Evolutionary conservation across 2,113 vertebrate species (phyloP).

Genomic region (Pangasianodon gigas): DNA sequence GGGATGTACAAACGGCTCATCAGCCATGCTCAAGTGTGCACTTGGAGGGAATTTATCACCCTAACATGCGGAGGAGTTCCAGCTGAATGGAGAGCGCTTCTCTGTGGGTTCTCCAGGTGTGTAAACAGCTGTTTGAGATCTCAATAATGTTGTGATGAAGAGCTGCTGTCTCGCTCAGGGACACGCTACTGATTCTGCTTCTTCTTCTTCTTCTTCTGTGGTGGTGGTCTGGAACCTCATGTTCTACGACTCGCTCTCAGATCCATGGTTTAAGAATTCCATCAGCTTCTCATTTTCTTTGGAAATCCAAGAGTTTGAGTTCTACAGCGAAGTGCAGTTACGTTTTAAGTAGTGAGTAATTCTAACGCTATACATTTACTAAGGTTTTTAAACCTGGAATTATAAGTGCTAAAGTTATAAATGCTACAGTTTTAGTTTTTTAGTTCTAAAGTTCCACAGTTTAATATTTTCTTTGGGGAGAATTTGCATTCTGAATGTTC

Average conservation of each 20-base stretch:
- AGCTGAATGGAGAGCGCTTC: not conserved
- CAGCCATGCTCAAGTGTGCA: not conserved
- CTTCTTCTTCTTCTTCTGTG: not conserved
- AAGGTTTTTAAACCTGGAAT: not conserved
- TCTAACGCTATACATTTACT: not conserved
- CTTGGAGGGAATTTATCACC: not conserved
- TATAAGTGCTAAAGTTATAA: not conserved
- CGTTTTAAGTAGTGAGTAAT: not conserved
- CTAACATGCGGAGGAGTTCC: not conserved
- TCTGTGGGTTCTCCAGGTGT: constrained; percentile 11
- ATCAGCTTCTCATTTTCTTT: not conserved
- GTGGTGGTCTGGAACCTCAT: constrained; percentile 3
- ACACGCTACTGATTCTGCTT: not conserved
- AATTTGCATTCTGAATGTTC: not conserved
- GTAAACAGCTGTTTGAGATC: not conserved
- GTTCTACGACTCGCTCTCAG: not conserved
- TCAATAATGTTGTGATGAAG: not conserved
- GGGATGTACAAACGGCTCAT: not conserved
- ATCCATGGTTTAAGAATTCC: not conserved
- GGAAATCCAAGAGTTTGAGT: not conserved
- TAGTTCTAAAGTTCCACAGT: not conserved
- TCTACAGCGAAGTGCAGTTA: not conserved
- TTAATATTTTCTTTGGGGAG: not conserved
- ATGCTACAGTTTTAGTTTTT: not conserved
- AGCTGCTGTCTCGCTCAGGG: not conserved